Evolutionary conservation across 2,888 invertebrate genomes (phyloP), one percentile per base, ranked within the genome.

Genomic region (Esperia sulphurella): DNA sequence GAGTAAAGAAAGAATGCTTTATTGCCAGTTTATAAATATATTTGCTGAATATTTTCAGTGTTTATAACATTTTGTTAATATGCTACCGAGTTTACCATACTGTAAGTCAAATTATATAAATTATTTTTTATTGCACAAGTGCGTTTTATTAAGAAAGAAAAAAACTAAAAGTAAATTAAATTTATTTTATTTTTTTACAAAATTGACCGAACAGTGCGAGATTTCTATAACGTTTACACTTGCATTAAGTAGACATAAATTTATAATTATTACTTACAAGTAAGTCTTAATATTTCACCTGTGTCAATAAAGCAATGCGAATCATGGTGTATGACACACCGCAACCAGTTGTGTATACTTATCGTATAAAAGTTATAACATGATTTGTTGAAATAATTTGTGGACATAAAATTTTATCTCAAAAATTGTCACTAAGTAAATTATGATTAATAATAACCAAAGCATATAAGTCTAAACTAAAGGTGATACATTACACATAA

Each of bases 181-280:
- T 82, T 86, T 83, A 83, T 77, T 87, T 88, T 81, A 80, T 83
- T 87, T 87, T 83, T 85, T 86, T 86, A 87, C 85, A 89, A 89
- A 89, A 88, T 89, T 89, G 89, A 89, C 89, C 89, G 89, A 89
- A 89, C 88, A 89, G 89, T 89, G 89, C 89, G 89, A 89, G 88
- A 89, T 89, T 89, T 88, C 88, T 88, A 89, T 83, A 85, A 88
- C 83, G 89, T 89, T 88, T 88, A 88, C 87, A 88, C 84, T 89
- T 88, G 89, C 87, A 85, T 87, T 89, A 89, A 88, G 89, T 89
- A 89, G 89, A 88, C 86, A 88, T 86, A 86, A 81, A 85, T 83
- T 83, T 86, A 87, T 80, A 76, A 81, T 85, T 81, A 85, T 83
- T 79, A 76, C 88, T 89, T 88, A 88, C 80, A 86, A 78, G 82